Percentiles rank a stretch among this genome's conserved stretches.
Conservation (phyloP, 1,140 invertebrate genomes). For the Drosophila simulans region DNA sequence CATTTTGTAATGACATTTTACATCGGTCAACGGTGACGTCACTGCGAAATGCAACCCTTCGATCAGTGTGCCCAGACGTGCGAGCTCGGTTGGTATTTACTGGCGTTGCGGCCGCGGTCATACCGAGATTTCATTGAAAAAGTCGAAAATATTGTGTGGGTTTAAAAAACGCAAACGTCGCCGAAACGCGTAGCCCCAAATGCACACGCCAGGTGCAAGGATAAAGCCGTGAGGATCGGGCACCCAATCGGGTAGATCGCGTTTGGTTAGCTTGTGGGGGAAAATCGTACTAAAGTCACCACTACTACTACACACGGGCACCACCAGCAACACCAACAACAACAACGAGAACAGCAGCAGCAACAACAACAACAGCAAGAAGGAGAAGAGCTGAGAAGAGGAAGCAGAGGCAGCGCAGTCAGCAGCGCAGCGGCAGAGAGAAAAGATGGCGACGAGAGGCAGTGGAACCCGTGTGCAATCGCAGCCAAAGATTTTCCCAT, state of each 20-base stretch:
- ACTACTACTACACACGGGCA: constrained; percentile 56
- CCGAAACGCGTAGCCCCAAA: constrained; percentile 29
- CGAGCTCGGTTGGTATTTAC: background rate
- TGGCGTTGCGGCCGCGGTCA: constrained; percentile 5
- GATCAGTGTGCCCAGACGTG: background rate
- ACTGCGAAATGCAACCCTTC: background rate
- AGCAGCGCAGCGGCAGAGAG: constrained; percentile 60
- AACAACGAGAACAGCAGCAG: constrained; percentile 46
- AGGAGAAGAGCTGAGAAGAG: constrained; percentile 30
- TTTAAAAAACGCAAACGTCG: constrained; percentile 56
- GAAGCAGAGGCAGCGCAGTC: constrained; percentile 41
- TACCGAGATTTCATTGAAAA: constrained; percentile 59
- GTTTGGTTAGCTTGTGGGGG: constrained; percentile 1
- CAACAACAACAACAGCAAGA: constrained; percentile 55
- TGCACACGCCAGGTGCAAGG: constrained; percentile 10
- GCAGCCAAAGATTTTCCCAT: constrained; percentile 91
- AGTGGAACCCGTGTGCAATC: constrained; percentile 82
- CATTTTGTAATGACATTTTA: background rate
- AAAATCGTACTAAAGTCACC: constrained; percentile 48
- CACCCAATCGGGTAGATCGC: background rate
- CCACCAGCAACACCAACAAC: constrained; percentile 52
- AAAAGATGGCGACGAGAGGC: constrained; percentile 84
- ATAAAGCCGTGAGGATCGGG: constrained; percentile 44
- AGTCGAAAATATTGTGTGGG: constrained; percentile 74
- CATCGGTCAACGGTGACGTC: constrained; percentile 1